Conservation (phyloP, 2,888 invertebrate genomes). For the Gnatocerus cornutus region DNA sequence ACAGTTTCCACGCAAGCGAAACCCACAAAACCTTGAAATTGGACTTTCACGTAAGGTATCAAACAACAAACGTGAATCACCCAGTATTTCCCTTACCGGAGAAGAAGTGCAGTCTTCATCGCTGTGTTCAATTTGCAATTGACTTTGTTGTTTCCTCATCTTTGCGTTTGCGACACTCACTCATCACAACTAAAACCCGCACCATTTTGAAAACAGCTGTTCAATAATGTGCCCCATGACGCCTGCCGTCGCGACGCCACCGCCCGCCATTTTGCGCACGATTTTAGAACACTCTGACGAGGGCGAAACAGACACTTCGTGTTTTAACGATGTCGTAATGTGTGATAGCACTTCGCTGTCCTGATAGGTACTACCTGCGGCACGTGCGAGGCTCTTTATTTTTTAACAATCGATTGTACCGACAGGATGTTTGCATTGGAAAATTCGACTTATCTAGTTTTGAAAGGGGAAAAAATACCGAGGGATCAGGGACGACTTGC, state of each 20-base stretch:
- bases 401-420: neutral
- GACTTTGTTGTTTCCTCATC: slow-evolving; percentile 64
- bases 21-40: slow-evolving; percentile 19
- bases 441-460: neutral
- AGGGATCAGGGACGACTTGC: neutral
- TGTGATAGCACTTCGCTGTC: neutral
- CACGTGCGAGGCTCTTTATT: neutral
- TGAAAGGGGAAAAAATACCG: neutral
- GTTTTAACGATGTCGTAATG: neutral
- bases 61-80: slow-evolving; percentile 3
- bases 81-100: slow-evolving; percentile 68
- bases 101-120: slow-evolving; percentile 75
- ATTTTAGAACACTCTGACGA: slow-evolving; percentile 3
- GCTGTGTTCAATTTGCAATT: slow-evolving; percentile 69
- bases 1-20: neutral
- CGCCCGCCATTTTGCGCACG: slow-evolving; percentile 55
- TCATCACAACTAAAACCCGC: slow-evolving; percentile 53
- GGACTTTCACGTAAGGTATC: neutral
- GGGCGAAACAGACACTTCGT: neutral
- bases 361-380: neutral
- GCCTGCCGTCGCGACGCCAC: slow-evolving; percentile 62
- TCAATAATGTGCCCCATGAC: slow-evolving; percentile 57
- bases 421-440: neutral
- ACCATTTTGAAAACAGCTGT: slow-evolving; percentile 59
- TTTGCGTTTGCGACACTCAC: slow-evolving; percentile 45